phyloP scores from a whole-genome alignment of 2,888 invertebrate species.

The Colostygia pectinataria region DNA sequence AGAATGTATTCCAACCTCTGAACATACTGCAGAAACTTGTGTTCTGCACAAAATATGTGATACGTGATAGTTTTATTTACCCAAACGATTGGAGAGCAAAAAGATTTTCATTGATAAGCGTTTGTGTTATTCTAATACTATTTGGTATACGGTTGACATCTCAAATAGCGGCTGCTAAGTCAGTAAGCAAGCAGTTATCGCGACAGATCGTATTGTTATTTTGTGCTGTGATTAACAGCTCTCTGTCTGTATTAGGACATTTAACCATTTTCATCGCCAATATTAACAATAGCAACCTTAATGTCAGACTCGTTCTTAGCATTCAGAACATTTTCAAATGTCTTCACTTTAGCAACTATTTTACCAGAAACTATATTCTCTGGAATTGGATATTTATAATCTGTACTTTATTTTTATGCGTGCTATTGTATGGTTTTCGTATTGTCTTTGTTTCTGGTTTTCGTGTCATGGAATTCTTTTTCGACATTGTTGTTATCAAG shows the following conservation, averaged over 20 bases:
- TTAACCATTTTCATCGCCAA: neutral
- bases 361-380: neutral
- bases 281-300: neutral
- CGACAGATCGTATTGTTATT: too few relatives aligned
- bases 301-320: neutral
- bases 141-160: too few relatives aligned
- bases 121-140: too few relatives aligned
- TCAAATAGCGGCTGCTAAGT: too few relatives aligned
- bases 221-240: too few relatives aligned
- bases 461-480: neutral
- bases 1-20: neutral
- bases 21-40: constrained; percentile 5
- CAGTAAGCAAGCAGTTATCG: too few relatives aligned
- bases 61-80: constrained; percentile 6
- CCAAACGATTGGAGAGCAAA: constrained; percentile 3
- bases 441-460: neutral
- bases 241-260: too few relatives aligned
- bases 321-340: constrained; percentile 2
- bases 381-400: constrained; percentile 10
- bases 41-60: neutral
- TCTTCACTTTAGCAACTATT: neutral
- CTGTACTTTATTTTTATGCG: neutral
- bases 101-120: neutral
- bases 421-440: neutral
- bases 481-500: neutral